Evolutionary conservation across 2,888 invertebrate genomes (phyloP).

Genomic region (Eugnorisma glareosa): DNA sequence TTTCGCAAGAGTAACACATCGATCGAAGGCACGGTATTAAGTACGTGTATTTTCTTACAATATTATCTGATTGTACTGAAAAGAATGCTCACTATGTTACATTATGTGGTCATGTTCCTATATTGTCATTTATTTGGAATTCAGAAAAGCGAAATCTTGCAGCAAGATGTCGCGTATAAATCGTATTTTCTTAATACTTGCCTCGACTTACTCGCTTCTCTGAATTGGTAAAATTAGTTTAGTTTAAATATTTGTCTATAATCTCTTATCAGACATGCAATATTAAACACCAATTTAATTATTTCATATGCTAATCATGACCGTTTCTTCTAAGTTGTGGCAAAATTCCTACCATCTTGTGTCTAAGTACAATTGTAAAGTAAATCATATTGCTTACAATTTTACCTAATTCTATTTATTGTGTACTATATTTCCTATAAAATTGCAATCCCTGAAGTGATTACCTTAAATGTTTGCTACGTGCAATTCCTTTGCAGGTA

Average conservation of each 20-base stretch:
- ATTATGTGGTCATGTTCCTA: slow-evolving; percentile 45
- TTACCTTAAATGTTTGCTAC: slow-evolving; percentile 58
- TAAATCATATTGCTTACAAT: slow-evolving; percentile 71
- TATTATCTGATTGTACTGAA: slow-evolving; percentile 65
- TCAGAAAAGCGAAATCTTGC: slow-evolving; percentile 52
- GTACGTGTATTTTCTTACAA: slow-evolving; percentile 74
- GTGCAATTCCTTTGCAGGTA: slow-evolving; percentile 59
- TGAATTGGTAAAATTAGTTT: slow-evolving; percentile 43
- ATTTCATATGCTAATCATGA: slow-evolving; percentile 53
- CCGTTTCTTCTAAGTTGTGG: slow-evolving; percentile 52
- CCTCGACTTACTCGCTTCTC: slow-evolving; percentile 36
- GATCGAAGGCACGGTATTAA: slow-evolving; percentile 76
- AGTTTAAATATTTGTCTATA: slow-evolving; percentile 58
- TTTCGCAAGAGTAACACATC: slow-evolving; percentile 66
- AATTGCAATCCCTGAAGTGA: slow-evolving; percentile 56
- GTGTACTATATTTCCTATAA: slow-evolving; percentile 61
- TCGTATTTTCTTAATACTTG: slow-evolving; percentile 14
- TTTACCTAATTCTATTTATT: slow-evolving; percentile 70
- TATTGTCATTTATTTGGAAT: slow-evolving; percentile 63
- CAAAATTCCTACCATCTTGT: slow-evolving; percentile 51
- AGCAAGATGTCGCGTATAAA: neutral
- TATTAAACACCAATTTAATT: slow-evolving; percentile 56
- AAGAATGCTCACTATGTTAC: slow-evolving; percentile 60
- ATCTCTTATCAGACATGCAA: slow-evolving; percentile 56
- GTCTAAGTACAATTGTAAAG: slow-evolving; percentile 60